Percentiles rank a stretch among this genome's conserved stretches.
Conservation (phyloP, 2,888 invertebrate genomes). For the Priocnemis perturbator region DNA sequence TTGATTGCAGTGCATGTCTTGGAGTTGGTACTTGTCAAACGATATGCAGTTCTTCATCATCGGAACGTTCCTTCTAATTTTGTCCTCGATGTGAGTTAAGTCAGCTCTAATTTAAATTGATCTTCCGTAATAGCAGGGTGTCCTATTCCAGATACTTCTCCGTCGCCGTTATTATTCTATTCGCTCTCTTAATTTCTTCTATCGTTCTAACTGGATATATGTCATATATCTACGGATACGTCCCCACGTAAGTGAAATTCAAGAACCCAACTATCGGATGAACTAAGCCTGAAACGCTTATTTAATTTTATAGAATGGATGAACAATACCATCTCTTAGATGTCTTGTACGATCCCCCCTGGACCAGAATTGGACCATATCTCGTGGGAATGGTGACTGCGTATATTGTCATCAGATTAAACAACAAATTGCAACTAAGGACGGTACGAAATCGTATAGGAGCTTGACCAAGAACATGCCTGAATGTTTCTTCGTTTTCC, state of each 20-base stretch:
- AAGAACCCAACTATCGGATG: background rate
- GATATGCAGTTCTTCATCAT: conserved; percentile 76
- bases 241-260: conserved; percentile 73
- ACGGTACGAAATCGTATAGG: conserved; percentile 50
- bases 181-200: conserved; percentile 65
- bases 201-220: conserved; percentile 68
- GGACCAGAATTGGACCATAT: conserved; percentile 72
- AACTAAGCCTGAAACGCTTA: conserved; percentile 2
- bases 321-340: conserved; percentile 70
- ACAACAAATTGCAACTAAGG: conserved; percentile 57
- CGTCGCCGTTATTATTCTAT: conserved; percentile 61
- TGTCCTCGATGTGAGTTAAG: conserved; percentile 74
- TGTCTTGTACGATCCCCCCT: conserved; percentile 73
- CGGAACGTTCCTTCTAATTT: conserved; percentile 68
- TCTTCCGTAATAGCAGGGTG: background rate
- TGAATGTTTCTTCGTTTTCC: conserved; percentile 39
- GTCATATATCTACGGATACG: conserved; percentile 71
- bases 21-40: conserved; percentile 77
- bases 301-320: conserved; percentile 68
- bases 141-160: conserved; percentile 71
- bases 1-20: conserved; percentile 73
- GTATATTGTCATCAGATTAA: conserved; percentile 71
- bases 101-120: background rate
- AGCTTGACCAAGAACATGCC: too few relatives aligned
- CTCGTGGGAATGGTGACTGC: conserved; percentile 75